Evolutionary conservation across 2,797 vertebrate species (phyloP), one percentile per base, ranked within the genome.

Genomic region (Rhyacichthys aspro): DNA sequence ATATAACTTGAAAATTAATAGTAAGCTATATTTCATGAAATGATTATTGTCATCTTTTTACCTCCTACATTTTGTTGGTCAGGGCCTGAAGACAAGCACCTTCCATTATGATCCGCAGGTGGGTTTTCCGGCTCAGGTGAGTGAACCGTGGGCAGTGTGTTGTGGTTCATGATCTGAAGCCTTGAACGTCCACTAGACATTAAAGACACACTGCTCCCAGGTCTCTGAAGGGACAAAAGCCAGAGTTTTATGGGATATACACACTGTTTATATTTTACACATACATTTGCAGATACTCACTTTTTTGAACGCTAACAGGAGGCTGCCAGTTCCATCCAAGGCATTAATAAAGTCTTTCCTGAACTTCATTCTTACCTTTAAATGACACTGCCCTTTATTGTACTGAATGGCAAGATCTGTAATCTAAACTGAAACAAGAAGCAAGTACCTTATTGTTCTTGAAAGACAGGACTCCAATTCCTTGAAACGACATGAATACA

Each of bases 311-410:
- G 92, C 86, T 69, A 86, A 85, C 14, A 82, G 76, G 16, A 91
- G 67, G 42, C 58, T 67, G 5, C 90, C 89, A 1, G 70, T 90
- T 67, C 86, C 87, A 55, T 94, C 92, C 86, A 94, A 48, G 7
- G 79, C 53, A 11, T 82, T 89, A 41, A 95, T 74, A 55, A 95
- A 95, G 47, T 92, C 89, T 66, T 87, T 86, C 69, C 78, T 92
- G 86, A 95, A 96, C 69, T 83, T 93, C 94, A 96, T 94, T 79
- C 37, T 61, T 33, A 75, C 82, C 87, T 82, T 76, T 67, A 23
- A 55, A 63, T 11, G 1, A 68, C 16, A 62, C 15, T 5, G 23
- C 7, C 4, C 7, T 5, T 28, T 28, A 28, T 3, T 28, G 23
- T 6, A 28, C 23, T 28, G 23, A 28, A 28, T 28, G 23, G 23